Base-by-base conservation (phyloP, 2,888 invertebrate genomes). In the Halictus quadricinctus region DNA sequence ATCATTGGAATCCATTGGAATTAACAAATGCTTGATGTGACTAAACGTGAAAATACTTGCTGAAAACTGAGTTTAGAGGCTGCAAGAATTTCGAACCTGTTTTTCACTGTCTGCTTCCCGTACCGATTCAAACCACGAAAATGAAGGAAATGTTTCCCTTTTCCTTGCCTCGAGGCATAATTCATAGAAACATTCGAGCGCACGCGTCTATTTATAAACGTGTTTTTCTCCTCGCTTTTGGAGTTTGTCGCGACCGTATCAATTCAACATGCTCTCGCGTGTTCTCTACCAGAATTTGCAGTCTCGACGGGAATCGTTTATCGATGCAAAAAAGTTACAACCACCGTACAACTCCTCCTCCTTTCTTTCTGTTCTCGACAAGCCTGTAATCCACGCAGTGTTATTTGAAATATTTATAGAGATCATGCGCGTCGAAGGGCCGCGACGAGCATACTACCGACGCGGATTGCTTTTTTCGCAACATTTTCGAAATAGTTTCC, bases 241-340 rank as follows among this genome's bases (percentile, higher is more conserved):
- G 15, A 29, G 2, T 29, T 60, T 15, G 29, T 6, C 13, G 15
- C 25, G 29, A 60, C 25, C 7, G 60, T 6, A 60, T 60, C 25
- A 12, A 69, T 82, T 41, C 70, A 48, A 74, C 54, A 82, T 81
- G 58, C 48, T 41, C 25, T 75, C n/a, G 64, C 82, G 43, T 76
- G 29, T 15, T 46, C 48, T 21, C 41, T 43, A 13, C 10, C 18
- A 29, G 60, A 60, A 25, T 15, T 13, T 36, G 0, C 10, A 72
- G 18, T 75, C n/a, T 43, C 15, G 13, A 58, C 6, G 10, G 0
- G 21, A 18, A 48, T 50, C 29, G 8, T 12, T 50, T 18, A 25
- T 69, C 25, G 12, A 2, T 72, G 64, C 1, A 41, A 15, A 0
- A 36, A 66, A 78, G 36, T 48, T 79, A 8, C 1, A 43, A 50